Evolutionary conservation across 2,113 vertebrate species (phyloP).

Genomic region (Lynx canadensis): DNA sequence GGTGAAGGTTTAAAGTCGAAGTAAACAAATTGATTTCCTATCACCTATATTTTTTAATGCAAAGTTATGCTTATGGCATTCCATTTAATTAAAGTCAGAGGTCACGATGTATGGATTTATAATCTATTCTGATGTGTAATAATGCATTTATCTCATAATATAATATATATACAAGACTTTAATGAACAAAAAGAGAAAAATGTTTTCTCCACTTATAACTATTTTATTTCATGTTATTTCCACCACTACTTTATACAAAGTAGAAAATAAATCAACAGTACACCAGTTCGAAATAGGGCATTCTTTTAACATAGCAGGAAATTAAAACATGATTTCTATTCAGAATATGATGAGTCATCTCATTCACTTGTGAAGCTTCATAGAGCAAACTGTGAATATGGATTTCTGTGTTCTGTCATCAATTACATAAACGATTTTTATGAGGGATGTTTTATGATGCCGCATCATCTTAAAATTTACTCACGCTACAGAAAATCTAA

Average conservation of each 20-base stretch:
- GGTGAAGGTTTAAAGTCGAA: background rate
- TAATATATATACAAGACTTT: background rate
- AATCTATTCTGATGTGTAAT: background rate
- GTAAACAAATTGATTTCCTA: background rate
- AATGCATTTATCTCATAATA: constrained; percentile 15
- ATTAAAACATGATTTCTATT: constrained; percentile 47
- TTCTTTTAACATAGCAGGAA: constrained; percentile 31
- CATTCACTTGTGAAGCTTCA: background rate
- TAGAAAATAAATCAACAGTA: background rate
- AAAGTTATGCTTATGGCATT: background rate
- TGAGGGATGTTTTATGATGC: background rate
- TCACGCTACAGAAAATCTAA: background rate
- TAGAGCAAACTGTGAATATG: background rate
- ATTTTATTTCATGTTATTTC: constrained; percentile 38
- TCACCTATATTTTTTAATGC: constrained; percentile 1
- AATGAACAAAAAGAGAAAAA: background rate
- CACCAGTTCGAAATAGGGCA: background rate
- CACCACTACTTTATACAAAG: background rate
- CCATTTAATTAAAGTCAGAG: background rate
- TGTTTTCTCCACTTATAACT: background rate
- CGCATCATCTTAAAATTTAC: background rate
- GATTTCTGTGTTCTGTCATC: background rate
- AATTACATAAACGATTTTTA: background rate
- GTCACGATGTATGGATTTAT: background rate
- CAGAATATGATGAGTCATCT: constrained; percentile 19